phyloP scores from a whole-genome alignment of 2,888 invertebrate species.

The Drosophila pegasa region DNA sequence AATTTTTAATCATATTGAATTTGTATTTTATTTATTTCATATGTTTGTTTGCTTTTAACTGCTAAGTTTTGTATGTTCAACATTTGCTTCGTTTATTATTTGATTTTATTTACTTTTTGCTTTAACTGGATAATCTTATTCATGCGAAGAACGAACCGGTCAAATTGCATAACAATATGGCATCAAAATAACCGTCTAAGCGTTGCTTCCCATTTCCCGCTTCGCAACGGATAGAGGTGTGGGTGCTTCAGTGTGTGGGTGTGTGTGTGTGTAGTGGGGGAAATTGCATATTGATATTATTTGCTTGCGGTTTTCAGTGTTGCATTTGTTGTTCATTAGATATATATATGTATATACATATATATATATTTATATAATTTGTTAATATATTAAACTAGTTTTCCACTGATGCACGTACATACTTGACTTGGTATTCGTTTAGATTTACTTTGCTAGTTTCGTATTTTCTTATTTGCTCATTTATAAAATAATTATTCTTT shows the following conservation, averaged over 20 bases:
- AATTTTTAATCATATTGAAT: conserved; percentile 48
- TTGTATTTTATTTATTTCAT: conserved; percentile 68
- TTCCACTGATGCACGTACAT: conserved; percentile 63
- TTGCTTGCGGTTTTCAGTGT: conserved; percentile 47
- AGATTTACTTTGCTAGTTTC: conserved; percentile 72
- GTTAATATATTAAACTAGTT: conserved; percentile 75
- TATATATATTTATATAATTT: conserved; percentile 59
- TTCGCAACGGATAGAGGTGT: conserved; percentile 43
- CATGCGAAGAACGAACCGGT: conserved; percentile 66
- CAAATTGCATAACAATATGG: conserved; percentile 76
- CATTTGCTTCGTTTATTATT: conserved; percentile 67
- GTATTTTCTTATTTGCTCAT: conserved; percentile 52
- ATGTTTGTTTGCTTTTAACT: conserved; percentile 73
- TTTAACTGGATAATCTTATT: conserved; percentile 67
- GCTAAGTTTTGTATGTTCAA: conserved; percentile 79
- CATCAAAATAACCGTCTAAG: conserved; percentile 72
- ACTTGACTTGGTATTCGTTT: conserved; percentile 72
- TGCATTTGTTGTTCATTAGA: conserved; percentile 52
- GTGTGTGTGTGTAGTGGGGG: conserved; percentile 18
- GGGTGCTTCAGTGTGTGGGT: no score
- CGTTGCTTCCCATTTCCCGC: conserved; percentile 54
- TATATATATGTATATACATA: conserved; percentile 26
- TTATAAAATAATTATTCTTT: conserved; percentile 68
- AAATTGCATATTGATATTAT: conserved; percentile 59
- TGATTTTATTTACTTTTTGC: conserved; percentile 61